Conservation (phyloP, 2,888 invertebrate species). For the Onthophagus sagittarius region DNA sequence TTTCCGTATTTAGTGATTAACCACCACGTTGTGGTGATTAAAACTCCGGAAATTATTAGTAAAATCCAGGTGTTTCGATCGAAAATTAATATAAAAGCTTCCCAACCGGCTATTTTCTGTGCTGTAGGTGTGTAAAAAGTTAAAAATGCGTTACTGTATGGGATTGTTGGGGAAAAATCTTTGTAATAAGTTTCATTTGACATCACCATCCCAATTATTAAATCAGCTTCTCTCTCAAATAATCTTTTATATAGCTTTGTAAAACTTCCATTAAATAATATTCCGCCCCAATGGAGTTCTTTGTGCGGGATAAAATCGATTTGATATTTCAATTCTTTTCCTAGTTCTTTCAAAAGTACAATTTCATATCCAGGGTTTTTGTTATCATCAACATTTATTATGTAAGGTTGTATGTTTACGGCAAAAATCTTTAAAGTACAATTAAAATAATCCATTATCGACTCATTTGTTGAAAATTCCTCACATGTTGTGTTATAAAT, state of each 20-base stretch:
- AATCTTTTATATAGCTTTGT: constrained; percentile 51
- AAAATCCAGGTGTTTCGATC: constrained; percentile 50
- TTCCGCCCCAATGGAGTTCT: constrained; percentile 47
- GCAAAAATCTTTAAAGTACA: constrained; percentile 27
- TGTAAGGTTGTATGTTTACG: constrained; percentile 26
- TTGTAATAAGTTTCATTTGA: constrained; percentile 57
- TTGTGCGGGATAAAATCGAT: constrained; percentile 21
- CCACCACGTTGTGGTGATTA: constrained; percentile 21
- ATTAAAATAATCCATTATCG: constrained; percentile 17
- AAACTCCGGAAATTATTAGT: constrained; percentile 43
- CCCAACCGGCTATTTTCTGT: constrained; percentile 50
- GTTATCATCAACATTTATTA: constrained; percentile 24
- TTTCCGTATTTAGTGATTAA: constrained; percentile 14
- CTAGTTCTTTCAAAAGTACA: constrained; percentile 24
- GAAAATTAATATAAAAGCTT: constrained; percentile 53
- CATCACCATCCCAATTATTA: constrained; percentile 58
- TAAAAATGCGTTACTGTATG: constrained; percentile 55
- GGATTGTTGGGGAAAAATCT: constrained; percentile 54
- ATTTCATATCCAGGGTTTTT: constrained; percentile 32
- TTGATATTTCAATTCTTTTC: constrained; percentile 27
- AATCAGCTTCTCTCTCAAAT: constrained; percentile 44
- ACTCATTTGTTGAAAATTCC: not conserved
- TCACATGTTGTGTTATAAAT: constrained; percentile 3
- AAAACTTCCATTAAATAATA: constrained; percentile 49
- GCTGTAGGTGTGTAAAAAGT: constrained; percentile 57